Base-by-base conservation (phyloP, 2,888 invertebrate species). In the Hemaris fuciformis region DNA sequence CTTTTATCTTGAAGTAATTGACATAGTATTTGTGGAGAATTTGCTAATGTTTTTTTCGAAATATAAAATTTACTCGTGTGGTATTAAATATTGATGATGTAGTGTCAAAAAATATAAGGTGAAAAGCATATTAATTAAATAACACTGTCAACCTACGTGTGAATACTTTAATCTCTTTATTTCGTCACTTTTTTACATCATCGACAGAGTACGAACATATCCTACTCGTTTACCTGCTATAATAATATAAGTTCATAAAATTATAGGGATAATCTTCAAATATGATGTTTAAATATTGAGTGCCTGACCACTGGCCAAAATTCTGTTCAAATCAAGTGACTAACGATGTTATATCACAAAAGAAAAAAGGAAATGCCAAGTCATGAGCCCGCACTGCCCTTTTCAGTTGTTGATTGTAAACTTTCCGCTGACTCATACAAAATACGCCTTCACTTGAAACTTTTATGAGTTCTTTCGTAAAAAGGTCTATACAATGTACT, bases 271-370 rank as follows among this genome's bases (percentile, higher is more conserved):
- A 6, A 15, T 58, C 18, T 27, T n/a, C 10, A 22, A 38, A 57
- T 38, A 38, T 43, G 18, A 25, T 27, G n/a, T 43, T 27, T 18
- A 43, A 27, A 43, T 59, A 27, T 59, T 48, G 2, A 25, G 41
- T 42, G 61, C 63, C 66, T 65, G 67, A 67, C 64, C 67, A 63
- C 64, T 68, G 64, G 59, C 62, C 61, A 66, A 67, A 62, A 60
- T 65, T 64, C 69, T 69, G 66, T 79, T 72, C 71, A 77, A 72
- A 73, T 68, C 71, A 72, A 74, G 74, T 81, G 77, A 79, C 74
- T 71, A 64, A 80, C 71, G 77, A 77, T 75, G 71, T 70, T 76
- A 72, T 73, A 71, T 72, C 62, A 68, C 62, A 74, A 72, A 71
- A 71, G 66, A 70, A 64, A 62, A 65, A 63, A 61, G 63, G 68